A percentile compares a stretch with the other conserved stretches of the same genome.
Evolutionary conservation across 1,140 invertebrate species (phyloP).

Genomic region (Ostrea edulis): DNA sequence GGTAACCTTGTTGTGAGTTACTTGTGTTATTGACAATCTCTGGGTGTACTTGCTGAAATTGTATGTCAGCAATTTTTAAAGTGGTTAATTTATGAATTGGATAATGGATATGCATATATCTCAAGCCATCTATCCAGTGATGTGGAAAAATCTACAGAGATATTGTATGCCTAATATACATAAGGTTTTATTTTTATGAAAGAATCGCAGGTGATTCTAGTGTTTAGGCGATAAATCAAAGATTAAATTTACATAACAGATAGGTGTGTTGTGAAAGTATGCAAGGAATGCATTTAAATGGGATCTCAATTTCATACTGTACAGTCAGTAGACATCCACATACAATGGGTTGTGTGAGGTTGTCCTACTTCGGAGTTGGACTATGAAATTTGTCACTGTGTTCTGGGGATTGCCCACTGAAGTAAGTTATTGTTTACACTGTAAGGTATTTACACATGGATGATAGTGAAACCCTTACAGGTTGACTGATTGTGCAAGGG

Average conservation of each 20-base stretch:
- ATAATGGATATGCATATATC: too few species aligned
- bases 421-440: not conserved
- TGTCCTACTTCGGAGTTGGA: constrained; percentile 6
- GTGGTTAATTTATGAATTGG: too few species aligned
- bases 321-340: not conserved
- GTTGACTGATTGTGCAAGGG: not conserved
- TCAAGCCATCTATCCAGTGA: not conserved
- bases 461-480: not conserved
- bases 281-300: constrained; percentile 16
- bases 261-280: constrained; percentile 1
- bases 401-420: not conserved
- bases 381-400: not conserved
- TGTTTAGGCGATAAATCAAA: not conserved
- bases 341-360: not conserved
- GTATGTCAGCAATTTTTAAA: too few species aligned
- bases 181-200: not conserved
- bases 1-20: too few species aligned
- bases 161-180: not conserved
- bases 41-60: too few species aligned
- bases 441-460: not conserved
- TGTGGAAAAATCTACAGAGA: not conserved
- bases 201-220: not conserved
- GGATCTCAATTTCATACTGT: not conserved
- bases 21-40: too few species aligned
- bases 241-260: not conserved